Percentiles rank a stretch among this genome's conserved stretches.
Evolutionary conservation across 2,888 invertebrate genomes (phyloP).

Genomic region (Venustoraphidia nigricollis): DNA sequence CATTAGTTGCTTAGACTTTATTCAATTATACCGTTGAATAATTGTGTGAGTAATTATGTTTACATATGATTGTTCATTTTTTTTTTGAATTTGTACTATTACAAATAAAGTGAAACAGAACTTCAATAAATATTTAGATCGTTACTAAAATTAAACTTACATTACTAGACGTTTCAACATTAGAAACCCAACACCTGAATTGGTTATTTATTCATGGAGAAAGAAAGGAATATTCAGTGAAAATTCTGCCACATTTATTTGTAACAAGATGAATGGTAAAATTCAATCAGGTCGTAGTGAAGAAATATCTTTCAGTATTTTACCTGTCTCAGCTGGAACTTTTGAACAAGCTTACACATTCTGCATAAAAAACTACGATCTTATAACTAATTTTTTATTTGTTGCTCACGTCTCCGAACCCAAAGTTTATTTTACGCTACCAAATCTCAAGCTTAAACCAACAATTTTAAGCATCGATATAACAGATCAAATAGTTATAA

Average conservation of each 20-base stretch:
- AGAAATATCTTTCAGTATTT: constrained; percentile 46
- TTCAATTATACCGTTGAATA: no score
- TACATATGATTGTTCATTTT: neutral
- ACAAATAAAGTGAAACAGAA: neutral
- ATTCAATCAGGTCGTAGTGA: constrained; percentile 41
- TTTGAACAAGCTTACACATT: constrained; percentile 54
- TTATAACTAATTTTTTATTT: constrained; percentile 39
- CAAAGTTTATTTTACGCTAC: constrained; percentile 38
- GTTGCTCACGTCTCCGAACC: constrained; percentile 49
- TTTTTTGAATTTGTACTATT: neutral
- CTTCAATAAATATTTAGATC: neutral
- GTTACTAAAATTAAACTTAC: neutral
- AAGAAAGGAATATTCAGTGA: constrained; percentile 25
- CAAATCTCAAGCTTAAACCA: constrained; percentile 41
- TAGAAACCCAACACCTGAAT: constrained; percentile 47
- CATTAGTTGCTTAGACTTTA: no score
- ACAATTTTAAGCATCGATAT: constrained; percentile 41
- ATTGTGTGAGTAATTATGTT: no score
- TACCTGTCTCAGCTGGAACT: constrained; percentile 42
- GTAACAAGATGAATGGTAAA: constrained; percentile 39
- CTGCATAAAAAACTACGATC: constrained; percentile 36
- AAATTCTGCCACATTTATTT: constrained; percentile 34
- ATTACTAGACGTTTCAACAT: constrained; percentile 39
- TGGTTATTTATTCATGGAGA: constrained; percentile 41
- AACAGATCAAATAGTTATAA: constrained; percentile 28